These are phyloP conservation scores for Oriolus oriolus DNA, from an alignment of 2,113 vertebrate genomes.

Conservation along the genomic window DNA sequence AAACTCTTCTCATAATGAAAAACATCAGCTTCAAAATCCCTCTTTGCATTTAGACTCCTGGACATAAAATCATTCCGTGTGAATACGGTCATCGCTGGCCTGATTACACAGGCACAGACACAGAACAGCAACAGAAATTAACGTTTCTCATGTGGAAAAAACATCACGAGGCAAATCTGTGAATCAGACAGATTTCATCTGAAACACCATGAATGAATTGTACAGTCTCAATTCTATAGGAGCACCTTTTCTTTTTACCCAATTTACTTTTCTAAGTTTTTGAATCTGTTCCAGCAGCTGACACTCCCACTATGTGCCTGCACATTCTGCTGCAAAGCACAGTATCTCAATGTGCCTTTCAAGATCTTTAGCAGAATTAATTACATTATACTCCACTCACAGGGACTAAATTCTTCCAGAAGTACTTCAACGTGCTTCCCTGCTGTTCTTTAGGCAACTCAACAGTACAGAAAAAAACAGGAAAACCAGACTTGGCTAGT, in stretches of 20 bases:
- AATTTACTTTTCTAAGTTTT: background rate
- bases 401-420: background rate
- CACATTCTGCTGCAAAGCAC: background rate
- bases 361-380: background rate
- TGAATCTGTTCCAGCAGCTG: background rate
- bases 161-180: background rate
- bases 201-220: background rate
- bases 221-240: background rate
- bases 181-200: background rate
- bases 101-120: background rate
- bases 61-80: background rate
- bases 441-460: background rate
- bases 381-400: background rate
- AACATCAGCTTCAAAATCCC: background rate
- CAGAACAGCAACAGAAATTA: background rate
- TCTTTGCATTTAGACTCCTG: background rate
- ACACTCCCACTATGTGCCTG: background rate
- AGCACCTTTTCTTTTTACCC: background rate
- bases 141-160: background rate
- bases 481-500: background rate
- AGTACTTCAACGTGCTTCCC: background rate
- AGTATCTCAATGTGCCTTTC: background rate
- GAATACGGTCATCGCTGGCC: background rate
- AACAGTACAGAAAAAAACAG: background rate
- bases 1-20: background rate